These are phyloP conservation scores for Prunella strophiata DNA, from an alignment of 2,797 vertebrate genomes.

Conservation along the genomic window DNA sequence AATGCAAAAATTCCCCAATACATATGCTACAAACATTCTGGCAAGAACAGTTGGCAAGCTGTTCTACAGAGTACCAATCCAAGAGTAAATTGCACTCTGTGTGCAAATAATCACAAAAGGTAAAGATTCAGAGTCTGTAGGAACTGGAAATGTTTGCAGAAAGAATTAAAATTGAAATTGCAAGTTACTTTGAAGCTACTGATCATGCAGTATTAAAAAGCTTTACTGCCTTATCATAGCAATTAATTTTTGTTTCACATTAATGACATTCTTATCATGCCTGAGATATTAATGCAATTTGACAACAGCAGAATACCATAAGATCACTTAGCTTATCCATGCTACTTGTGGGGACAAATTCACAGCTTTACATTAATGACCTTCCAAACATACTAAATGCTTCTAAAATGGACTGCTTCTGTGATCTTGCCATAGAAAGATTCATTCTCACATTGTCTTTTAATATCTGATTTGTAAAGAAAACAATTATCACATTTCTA, in stretches of 20 bases:
- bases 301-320: slow-evolving; percentile 25
- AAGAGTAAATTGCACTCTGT: background rate
- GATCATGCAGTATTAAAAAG: slow-evolving; percentile 31
- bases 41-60: background rate
- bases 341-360: slow-evolving; percentile 2
- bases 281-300: slow-evolving; percentile 36
- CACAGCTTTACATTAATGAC: slow-evolving; percentile 3
- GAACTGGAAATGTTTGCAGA: slow-evolving; percentile 4
- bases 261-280: slow-evolving; percentile 54
- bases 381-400: background rate
- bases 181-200: slow-evolving; percentile 14
- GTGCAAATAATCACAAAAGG: background rate
- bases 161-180: background rate
- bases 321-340: slow-evolving; percentile 32
- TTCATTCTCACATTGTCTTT: background rate
- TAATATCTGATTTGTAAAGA: background rate
- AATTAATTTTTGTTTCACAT: slow-evolving; percentile 58
- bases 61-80: background rate
- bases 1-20: background rate
- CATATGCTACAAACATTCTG: background rate
- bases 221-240: slow-evolving; percentile 37
- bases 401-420: background rate
- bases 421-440: background rate
- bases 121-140: background rate
- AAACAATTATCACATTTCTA: background rate